Evolutionary conservation across 2,888 invertebrate genomes (phyloP), one percentile per base, ranked within the genome.

Genomic region (Lepidocyrtoides sp.): DNA sequence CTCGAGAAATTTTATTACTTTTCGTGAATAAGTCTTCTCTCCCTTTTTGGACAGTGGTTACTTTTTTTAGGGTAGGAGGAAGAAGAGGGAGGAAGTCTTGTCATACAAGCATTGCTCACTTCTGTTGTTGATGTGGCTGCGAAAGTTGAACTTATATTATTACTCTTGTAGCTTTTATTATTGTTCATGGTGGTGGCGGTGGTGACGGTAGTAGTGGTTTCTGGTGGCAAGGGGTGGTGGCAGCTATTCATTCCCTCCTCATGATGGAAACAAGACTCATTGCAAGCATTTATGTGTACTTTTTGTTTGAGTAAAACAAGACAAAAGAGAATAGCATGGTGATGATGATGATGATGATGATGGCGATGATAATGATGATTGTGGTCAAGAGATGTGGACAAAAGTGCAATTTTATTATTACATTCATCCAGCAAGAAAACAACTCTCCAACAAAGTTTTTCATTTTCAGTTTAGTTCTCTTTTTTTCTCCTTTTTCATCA

Each of bases 1-100:
- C 86, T 41, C 41, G 17, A 87, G 86, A 88, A 81, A 81, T 81
- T 81, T 86, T 86, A 86, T 86, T 86, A 86, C 86, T 88, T 69
- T 81, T 51, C 29, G 77, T 77, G 77, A 77, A 77, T 77, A 54
- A 54, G 26, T 77, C 77, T 77, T 54, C 41, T 54, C 32, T 77
- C 32, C 51, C 54, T 10, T 44, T 29, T n/a, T 63, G 72, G 72
- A 72, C 72, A 44, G 72, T 72, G 44, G 44, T 77, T 60, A 44
- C 48, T 77, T 88, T 41, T 51, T n/a, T n/a, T n/a, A 88, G 88
- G 17, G 54, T 36, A 79, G 41, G 81, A 88, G 66, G 66, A 48
- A 66, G 60, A 83, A 44, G 84, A 44, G 75, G 75, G 66, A 88
- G 41, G 66, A 20, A 17, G 66, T 79, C 48, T 66, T 20, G n/a